Conservation (phyloP, 2,888 invertebrate species). For the Hydrotaea cyrtoneurina region DNA sequence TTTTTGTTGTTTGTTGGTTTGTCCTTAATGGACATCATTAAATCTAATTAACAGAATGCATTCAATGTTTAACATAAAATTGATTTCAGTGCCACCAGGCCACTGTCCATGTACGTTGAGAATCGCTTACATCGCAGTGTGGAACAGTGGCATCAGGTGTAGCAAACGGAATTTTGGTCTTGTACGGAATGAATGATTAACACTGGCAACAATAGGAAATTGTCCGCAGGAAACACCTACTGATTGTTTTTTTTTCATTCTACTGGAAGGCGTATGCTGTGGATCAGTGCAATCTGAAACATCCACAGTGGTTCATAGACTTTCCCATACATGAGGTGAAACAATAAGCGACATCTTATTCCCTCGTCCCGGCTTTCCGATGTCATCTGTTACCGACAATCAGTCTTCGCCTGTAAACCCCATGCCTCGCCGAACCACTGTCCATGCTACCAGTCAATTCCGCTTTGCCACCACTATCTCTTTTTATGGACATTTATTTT, state of each 20-base stretch:
- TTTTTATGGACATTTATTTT: slow-evolving; percentile 11
- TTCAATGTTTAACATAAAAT: slow-evolving; percentile 70
- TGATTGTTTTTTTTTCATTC: too few species aligned
- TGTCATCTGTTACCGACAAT: too few species aligned
- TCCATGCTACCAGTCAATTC: background rate
- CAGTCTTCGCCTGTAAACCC: background rate
- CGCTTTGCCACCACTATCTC: background rate
- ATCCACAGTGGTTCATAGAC: too few species aligned
- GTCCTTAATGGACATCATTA: slow-evolving; percentile 56
- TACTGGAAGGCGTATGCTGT: too few species aligned
- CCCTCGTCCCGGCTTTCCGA: too few species aligned
- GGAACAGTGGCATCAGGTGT: slow-evolving; percentile 46
- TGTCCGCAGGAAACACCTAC: too few species aligned
- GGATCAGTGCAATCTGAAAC: too few species aligned
- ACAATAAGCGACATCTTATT: too few species aligned
- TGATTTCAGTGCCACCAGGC: slow-evolving; percentile 61
- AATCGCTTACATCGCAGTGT: slow-evolving; percentile 38
- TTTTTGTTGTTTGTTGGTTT: slow-evolving; percentile 49
- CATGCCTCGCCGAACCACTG: background rate
- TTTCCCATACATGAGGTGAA: too few species aligned
- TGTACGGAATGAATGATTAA: too few species aligned
- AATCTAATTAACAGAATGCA: slow-evolving; percentile 72
- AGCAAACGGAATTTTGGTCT: too few species aligned
- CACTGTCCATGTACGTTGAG: slow-evolving; percentile 21
- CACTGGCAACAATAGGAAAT: too few species aligned